Evolutionary conservation across 2,888 invertebrate genomes (phyloP).

Genomic region (Geotrupes spiniger): DNA sequence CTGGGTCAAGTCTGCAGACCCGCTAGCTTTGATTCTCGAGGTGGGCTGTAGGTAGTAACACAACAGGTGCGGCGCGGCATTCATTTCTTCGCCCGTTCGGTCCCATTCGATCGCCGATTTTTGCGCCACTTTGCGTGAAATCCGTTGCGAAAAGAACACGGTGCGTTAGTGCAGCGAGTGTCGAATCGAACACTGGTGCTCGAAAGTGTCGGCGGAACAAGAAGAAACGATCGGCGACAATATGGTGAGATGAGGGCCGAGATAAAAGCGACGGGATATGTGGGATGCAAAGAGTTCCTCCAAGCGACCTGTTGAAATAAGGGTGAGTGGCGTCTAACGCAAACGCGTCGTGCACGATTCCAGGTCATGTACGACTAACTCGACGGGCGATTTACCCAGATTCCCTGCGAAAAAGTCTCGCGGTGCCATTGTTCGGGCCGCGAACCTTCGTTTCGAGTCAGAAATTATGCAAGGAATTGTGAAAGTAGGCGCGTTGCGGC

Average conservation of each 20-base stretch:
- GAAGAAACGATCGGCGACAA: constrained; percentile 13
- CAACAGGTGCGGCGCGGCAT: constrained; percentile 39
- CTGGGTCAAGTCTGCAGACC: constrained; percentile 34
- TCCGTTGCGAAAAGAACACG: constrained; percentile 4
- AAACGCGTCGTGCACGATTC: too few species aligned
- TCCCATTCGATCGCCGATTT: constrained; percentile 12
- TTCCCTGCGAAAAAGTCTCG: constrained; percentile 6
- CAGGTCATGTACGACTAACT: too few species aligned
- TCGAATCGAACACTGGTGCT: constrained; percentile 5
- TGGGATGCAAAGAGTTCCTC: constrained; percentile 15
- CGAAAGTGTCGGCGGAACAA: constrained; percentile 11
- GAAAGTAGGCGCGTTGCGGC: constrained; percentile 8
- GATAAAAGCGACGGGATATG: constrained; percentile 11
- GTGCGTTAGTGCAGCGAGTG: not conserved
- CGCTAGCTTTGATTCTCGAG: constrained; percentile 32
- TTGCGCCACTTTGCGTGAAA: constrained; percentile 5
- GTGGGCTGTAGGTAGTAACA: constrained; percentile 33
- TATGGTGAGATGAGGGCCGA: constrained; percentile 19
- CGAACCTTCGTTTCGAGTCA: constrained; percentile 6
- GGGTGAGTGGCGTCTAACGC: constrained; percentile 11
- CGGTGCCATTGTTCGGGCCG: constrained; percentile 1
- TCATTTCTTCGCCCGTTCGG: constrained; percentile 19
- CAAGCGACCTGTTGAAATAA: constrained; percentile 14
- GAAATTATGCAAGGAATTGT: not conserved
- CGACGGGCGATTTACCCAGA: too few species aligned